Conservation (phyloP, 2,113 vertebrate species). For the Chionomys nivalis region DNA sequence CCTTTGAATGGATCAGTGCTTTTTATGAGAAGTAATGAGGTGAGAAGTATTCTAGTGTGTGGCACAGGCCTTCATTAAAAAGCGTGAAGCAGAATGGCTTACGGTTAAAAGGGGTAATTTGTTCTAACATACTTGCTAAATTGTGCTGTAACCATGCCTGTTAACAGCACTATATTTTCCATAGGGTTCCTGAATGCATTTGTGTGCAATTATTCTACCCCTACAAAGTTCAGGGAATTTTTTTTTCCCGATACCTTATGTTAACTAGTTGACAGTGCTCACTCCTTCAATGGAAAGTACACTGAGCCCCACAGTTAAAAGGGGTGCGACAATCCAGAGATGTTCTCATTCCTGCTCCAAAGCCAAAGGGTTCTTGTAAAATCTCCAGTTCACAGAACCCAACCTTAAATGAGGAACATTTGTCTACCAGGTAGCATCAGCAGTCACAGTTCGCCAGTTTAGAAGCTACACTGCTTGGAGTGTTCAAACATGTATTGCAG, state of each 20-base stretch:
- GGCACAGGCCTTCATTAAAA: slow-evolving; percentile 91
- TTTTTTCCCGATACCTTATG: slow-evolving; percentile 75
- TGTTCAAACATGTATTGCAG: slow-evolving; percentile 38
- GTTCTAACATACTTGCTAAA: slow-evolving; percentile 90
- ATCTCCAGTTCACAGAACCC: slow-evolving; percentile 62
- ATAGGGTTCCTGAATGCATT: slow-evolving; percentile 83
- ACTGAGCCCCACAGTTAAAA: slow-evolving; percentile 71
- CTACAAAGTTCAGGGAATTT: slow-evolving; percentile 59
- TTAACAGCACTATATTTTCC: slow-evolving; percentile 85
- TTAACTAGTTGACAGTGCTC: slow-evolving; percentile 83
- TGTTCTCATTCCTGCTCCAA: slow-evolving; percentile 70
- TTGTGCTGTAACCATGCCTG: slow-evolving; percentile 87
- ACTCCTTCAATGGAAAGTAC: slow-evolving; percentile 76
- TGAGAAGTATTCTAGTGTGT: slow-evolving; percentile 94
- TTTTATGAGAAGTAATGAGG: slow-evolving; percentile 95
- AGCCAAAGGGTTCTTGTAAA: slow-evolving; percentile 77
- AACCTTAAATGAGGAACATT: slow-evolving; percentile 58
- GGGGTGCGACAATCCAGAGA: slow-evolving; percentile 69
- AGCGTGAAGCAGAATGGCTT: slow-evolving; percentile 89
- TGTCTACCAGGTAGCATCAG: slow-evolving; percentile 45
- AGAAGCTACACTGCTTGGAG: neutral
- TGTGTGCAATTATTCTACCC: slow-evolving; percentile 82
- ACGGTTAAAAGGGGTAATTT: slow-evolving; percentile 90
- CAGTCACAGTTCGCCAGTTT: neutral
- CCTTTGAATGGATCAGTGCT: slow-evolving; percentile 91